These are phyloP conservation scores for Zosterops japonicus DNA, from an alignment of 2,113 vertebrate species.

Conservation along the genomic window DNA sequence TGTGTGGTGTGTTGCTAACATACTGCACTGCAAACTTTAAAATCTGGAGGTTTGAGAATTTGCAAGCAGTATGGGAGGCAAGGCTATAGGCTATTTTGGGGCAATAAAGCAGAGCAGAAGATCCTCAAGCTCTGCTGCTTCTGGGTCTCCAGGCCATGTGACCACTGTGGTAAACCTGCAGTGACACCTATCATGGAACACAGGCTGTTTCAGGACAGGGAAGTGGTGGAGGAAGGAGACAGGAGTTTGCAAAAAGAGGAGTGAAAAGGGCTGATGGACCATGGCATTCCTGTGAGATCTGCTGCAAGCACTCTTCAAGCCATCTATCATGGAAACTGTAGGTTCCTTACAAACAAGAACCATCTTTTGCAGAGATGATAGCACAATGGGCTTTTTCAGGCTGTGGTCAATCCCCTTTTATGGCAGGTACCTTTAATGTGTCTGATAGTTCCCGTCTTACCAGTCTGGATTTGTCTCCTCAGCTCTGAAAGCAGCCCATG, in stretches of 20 bases:
- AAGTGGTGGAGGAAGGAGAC: neutral
- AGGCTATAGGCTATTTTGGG: neutral
- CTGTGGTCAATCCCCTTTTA: neutral
- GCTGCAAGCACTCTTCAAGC: neutral
- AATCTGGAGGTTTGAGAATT: neutral
- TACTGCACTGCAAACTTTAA: neutral
- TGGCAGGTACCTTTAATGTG: neutral
- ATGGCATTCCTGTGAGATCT: neutral
- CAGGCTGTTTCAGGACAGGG: neutral
- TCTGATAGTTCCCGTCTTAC: neutral
- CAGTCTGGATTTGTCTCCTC: neutral
- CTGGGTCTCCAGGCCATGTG: neutral
- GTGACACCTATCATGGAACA: fast-evolving
- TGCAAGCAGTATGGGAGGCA: neutral
- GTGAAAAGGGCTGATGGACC: neutral
- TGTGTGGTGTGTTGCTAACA: neutral
- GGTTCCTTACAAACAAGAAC: neutral
- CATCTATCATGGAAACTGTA: neutral
- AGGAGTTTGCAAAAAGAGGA: neutral
- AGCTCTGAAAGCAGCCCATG: neutral
- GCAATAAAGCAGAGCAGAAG: neutral
- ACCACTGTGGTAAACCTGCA: neutral
- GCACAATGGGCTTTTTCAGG: neutral
- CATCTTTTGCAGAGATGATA: neutral
- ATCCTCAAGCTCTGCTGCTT: neutral